Evolutionary conservation across 2,113 vertebrate species (phyloP).

Genomic region (Rhizomys pruinosus): DNA sequence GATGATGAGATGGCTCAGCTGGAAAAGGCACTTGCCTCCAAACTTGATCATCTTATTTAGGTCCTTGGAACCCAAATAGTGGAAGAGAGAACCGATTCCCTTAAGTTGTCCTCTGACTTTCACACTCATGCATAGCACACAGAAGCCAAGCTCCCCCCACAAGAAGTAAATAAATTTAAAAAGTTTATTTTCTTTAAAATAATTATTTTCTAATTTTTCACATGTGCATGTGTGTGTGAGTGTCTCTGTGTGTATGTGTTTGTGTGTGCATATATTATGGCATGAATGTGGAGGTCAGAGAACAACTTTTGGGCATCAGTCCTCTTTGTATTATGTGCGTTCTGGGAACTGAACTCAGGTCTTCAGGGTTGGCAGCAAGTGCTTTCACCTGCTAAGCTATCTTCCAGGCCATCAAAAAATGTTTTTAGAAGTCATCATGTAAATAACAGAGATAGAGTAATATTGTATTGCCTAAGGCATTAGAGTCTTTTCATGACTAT

Average conservation of each 20-base stretch:
- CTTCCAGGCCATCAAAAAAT: background rate
- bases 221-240: too few species aligned
- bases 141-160: background rate
- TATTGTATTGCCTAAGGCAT: background rate
- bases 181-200: background rate
- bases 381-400: background rate
- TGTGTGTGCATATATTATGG: too few species aligned
- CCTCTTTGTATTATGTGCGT: too few species aligned
- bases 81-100: background rate
- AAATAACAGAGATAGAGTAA: background rate
- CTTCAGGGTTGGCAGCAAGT: background rate
- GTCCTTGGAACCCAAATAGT: background rate
- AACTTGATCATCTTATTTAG: background rate
- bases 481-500: background rate
- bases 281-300: too few species aligned
- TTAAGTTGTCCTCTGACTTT: background rate
- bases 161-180: background rate
- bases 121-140: too few species aligned
- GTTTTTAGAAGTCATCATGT: background rate
- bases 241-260: background rate
- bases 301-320: too few species aligned
- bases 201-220: too few species aligned
- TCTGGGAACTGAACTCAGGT: background rate
- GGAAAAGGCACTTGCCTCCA: background rate
- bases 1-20: too few species aligned